A percentile compares a stretch with the other conserved stretches of the same genome.
Conservation (phyloP, 2,888 invertebrate species). For the Argyra leucocephala region DNA sequence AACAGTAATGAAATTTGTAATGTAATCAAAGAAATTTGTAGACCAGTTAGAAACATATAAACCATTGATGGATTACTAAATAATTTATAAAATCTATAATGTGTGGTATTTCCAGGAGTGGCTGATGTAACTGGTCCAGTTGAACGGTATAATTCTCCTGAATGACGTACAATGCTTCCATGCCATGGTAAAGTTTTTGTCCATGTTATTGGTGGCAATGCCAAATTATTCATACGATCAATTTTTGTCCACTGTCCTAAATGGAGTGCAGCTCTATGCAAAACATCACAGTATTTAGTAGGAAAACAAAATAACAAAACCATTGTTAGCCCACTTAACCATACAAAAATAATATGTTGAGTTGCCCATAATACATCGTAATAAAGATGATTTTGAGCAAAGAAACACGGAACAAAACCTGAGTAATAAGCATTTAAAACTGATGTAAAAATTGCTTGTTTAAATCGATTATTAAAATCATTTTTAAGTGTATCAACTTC, state of each 20-base stretch:
- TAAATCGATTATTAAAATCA: constrained; percentile 83
- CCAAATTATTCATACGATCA: constrained; percentile 24
- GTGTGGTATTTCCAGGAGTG: constrained; percentile 71
- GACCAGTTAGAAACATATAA: constrained; percentile 60
- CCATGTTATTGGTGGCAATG: constrained; percentile 44
- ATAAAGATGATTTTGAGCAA: constrained; percentile 67
- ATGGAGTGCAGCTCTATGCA: constrained; percentile 84
- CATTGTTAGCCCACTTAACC: constrained; percentile 74
- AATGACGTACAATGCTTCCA: constrained; percentile 64
- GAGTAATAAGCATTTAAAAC: constrained; percentile 79
- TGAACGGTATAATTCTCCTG: constrained; percentile 64
- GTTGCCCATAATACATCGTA: constrained; percentile 77
- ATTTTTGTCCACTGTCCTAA: constrained; percentile 53
- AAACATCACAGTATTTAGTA: constrained; percentile 69
- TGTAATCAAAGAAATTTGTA: constrained; percentile 61
- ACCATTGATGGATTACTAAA: constrained; percentile 78
- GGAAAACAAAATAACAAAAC: constrained; percentile 59
- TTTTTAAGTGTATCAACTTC: constrained; percentile 77
- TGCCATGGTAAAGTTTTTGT: constrained; percentile 58
- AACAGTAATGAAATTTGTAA: constrained; percentile 71
- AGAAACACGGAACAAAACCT: constrained; percentile 80
- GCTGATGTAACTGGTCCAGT: constrained; percentile 75
- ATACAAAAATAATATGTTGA: constrained; percentile 75
- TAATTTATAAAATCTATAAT: constrained; percentile 73
- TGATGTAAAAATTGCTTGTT: constrained; percentile 75